Evolutionary conservation across 2,113 vertebrate species (phyloP), one percentile per base, ranked within the genome.

Genomic region (Martes martes): DNA sequence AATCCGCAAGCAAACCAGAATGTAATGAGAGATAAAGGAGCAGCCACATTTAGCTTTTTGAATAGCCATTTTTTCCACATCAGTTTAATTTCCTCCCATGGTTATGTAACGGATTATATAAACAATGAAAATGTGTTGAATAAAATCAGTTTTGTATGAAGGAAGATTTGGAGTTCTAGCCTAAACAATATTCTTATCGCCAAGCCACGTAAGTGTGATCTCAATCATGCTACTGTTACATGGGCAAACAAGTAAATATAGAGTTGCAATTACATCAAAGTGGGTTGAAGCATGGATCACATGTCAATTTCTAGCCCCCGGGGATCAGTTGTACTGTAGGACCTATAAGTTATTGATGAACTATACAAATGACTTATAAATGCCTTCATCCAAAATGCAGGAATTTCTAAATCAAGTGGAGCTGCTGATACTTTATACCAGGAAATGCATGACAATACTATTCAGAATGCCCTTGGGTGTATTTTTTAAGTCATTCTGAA

Each of bases 321-420:
- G 59, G 88, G 80, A 95, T 94, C 94, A 74, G 42, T 63, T 96
- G 36, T 79, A 74, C 78, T 21, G 14, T 91, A 85, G n/a, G 31
- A 83, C 45, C 36, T 69, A 39, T 97, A 88, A 94, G 33, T 96
- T 98, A 96, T 79, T 95, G 96, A 97, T 96, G 94, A 89, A 16
- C 65, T 86, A 2, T 55, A 91, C 96, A 95, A 96, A 97, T 85
- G 76, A 61, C 92, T 94, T 95, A 96, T 67, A 88, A 96, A 92
- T 74, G 36, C 65, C 50, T 90, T 91, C 84, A 89, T 96, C 59
- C n/a, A 95, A 97, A 96, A 96, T 94, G 80, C 76, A 96, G 76
- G 85, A 94, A 89, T 92, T 89, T 42, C 65, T 95, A 93, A 96
- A 92, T 88, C 88, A 91, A 69, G 14, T 61, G 78, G 50, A 83